These are phyloP conservation scores for Drosophila azteca DNA, from an alignment of 1,140 invertebrate genomes.

Conservation along the genomic window DNA sequence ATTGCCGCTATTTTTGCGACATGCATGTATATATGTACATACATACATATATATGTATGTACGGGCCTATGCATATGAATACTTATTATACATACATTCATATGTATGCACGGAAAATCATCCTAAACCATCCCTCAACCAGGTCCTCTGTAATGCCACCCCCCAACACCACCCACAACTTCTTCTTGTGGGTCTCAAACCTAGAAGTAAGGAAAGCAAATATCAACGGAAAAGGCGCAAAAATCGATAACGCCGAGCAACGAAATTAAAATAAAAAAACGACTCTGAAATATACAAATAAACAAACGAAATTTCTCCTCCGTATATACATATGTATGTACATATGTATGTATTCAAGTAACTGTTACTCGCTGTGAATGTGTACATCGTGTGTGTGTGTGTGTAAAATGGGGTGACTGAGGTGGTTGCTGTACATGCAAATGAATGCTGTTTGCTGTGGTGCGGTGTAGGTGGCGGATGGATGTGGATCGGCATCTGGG, in stretches of 20 bases:
- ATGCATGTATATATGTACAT: slow-evolving; percentile 8
- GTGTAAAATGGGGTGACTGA: slow-evolving; percentile 13
- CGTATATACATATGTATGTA: slow-evolving; percentile 9
- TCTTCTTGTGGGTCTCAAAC: background rate
- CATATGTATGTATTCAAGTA: slow-evolving; percentile 20
- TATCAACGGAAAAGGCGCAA: slow-evolving; percentile 50
- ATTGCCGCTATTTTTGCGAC: slow-evolving; percentile 40
- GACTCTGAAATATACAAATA: slow-evolving; percentile 37
- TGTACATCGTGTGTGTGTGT: background rate
- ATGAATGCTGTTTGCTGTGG: too few relatives aligned
- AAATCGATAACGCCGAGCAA: slow-evolving; percentile 61
- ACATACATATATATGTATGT: slow-evolving; percentile 1
- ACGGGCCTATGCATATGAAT: too few relatives aligned
- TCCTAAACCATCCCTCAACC: slow-evolving; percentile 17
- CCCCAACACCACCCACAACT: background rate
- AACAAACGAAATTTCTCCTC: slow-evolving; percentile 33
- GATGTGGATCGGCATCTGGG: too few relatives aligned
- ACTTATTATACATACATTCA: background rate
- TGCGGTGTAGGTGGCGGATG: too few relatives aligned
- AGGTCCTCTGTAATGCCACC: background rate
- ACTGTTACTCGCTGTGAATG: slow-evolving; percentile 4
- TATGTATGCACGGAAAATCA: slow-evolving; percentile 14
- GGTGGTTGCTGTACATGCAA: slow-evolving; percentile 2
- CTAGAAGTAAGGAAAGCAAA: slow-evolving; percentile 41
- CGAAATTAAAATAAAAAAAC: slow-evolving; percentile 66